A percentile compares a stretch with the other conserved stretches of the same genome.
Evolutionary conservation across 2,888 invertebrate species (phyloP).

Genomic region (Plebejus melissa): DNA sequence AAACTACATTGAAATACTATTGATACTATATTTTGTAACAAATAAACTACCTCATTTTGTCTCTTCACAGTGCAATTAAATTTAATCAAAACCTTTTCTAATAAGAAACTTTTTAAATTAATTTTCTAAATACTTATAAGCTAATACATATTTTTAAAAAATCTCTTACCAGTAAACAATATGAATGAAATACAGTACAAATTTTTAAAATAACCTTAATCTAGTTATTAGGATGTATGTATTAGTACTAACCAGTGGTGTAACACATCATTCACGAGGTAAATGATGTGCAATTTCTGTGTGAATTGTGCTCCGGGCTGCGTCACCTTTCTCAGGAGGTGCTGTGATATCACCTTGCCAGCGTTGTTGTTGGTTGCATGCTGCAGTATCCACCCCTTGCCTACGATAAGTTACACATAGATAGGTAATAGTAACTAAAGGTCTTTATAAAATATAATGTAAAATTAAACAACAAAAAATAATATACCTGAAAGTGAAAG

Average conservation of each 20-base stretch:
- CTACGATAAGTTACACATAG: slow-evolving; percentile 49
- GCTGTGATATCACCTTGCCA: slow-evolving; percentile 92
- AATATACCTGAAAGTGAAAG: no score
- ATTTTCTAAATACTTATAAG: background rate
- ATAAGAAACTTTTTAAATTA: background rate
- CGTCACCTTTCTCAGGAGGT: slow-evolving; percentile 91
- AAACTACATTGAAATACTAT: no score
- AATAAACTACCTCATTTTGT: no score
- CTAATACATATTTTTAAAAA: background rate
- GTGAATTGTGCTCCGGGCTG: slow-evolving; percentile 86
- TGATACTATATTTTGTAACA: no score
- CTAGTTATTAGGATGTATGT: slow-evolving; percentile 31
- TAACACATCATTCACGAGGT: slow-evolving; percentile 98
- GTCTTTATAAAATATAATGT: no score
- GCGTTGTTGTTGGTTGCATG: slow-evolving; percentile 90
- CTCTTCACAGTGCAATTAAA: background rate
- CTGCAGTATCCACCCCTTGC: slow-evolving; percentile 98
- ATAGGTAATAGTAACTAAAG: background rate
- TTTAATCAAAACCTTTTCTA: background rate
- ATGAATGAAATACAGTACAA: background rate
- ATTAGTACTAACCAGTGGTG: slow-evolving; percentile 92
- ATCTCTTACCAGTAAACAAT: background rate
- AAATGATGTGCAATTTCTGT: slow-evolving; percentile 97
- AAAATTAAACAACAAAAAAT: no score
- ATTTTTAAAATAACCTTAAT: background rate